Base-by-base conservation (phyloP, 2,113 vertebrate species). In the Pimephales promelas region DNA sequence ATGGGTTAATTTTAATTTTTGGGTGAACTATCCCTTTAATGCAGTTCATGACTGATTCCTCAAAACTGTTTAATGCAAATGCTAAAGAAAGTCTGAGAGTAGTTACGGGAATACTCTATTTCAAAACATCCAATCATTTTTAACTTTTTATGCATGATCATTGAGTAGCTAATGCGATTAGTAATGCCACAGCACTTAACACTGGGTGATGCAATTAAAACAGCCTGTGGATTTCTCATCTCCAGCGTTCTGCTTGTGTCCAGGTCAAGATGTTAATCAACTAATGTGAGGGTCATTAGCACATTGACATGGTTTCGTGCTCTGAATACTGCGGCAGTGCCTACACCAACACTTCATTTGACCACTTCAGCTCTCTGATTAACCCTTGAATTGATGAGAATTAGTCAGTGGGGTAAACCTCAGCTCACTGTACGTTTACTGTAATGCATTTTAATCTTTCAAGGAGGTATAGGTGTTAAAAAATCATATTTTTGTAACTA, bases 231-330 rank as follows among this genome's bases (percentile, higher is more conserved):
- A 75, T 74, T 85, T 57, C 59, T 85, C 79, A 66, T 85, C 84
- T 85, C 78, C 18, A 45, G 10, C 31, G 26, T 56, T 56, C 79
- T 54, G 78, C 70, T 68, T 34, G 22, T 85, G 84, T 85, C 70
- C 84, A 81, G 84, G 84, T 85, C 84, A 85, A 85, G 59, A 85
- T 85, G 84, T 85, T 81, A 85, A 85, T 85, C 78, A 85, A 85
- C 71, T 85, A 85, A 85, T 85, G 84, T 45, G 84, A 57, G 59
- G 71, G 79, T 85, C 84, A 85, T 85, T 85, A 81, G 45, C 59
- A 66, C 45, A 81, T 75, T 81, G 59, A 74, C 83, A 85, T 56
- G 79, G 43, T 52, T 81, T n/a, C 64, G 72, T 81, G 71, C 70
- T 75, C 57, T 56, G 84, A 62, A 59, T 81, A 85, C 85, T 45